Percentiles rank a stretch among this genome's conserved stretches.
Conservation (phyloP, 2,888 invertebrate genomes). For the Aphelenchoides bicaudatus region DNA sequence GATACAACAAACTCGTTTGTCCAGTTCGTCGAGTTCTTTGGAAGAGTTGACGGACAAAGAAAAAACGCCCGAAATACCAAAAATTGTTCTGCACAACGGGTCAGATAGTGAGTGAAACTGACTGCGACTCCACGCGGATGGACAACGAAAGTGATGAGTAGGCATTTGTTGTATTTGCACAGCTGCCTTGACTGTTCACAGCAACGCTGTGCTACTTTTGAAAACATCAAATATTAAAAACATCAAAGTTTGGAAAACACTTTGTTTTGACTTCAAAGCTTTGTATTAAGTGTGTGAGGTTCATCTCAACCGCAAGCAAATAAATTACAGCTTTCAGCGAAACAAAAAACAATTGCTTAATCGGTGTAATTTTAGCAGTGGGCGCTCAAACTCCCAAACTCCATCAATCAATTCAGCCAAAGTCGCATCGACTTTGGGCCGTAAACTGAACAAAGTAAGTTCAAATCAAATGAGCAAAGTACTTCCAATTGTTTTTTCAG, state of each 20-base stretch:
- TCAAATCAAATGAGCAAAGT: too few relatives aligned
- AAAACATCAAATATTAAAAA: background rate
- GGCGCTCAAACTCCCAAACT: background rate
- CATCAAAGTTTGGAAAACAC: background rate
- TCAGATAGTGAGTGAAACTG: background rate
- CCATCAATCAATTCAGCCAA: background rate
- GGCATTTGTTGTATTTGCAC: background rate
- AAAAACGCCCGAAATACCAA: background rate
- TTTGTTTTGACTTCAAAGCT: too few relatives aligned
- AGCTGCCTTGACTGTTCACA: conserved; percentile 7
- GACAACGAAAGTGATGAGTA: conserved; percentile 3
- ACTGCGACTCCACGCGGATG: background rate
- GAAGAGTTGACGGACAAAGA: conserved; percentile 8
- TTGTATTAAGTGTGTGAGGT: too few relatives aligned
- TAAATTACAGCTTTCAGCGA: too few relatives aligned
- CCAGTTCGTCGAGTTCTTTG: background rate
- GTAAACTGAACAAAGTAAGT: conserved; percentile 19
- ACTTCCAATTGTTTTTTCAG: too few relatives aligned
- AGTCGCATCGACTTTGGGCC: conserved; percentile 14
- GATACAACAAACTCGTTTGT: background rate
- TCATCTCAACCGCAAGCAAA: too few relatives aligned
- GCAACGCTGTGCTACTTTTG: too few relatives aligned
- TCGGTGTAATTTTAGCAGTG: conserved; percentile 11
- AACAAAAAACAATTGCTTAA: too few relatives aligned
- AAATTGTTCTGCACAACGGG: background rate